Evolutionary conservation across 2,888 invertebrate species (phyloP).

Genomic region (Leucophenga maculata): DNA sequence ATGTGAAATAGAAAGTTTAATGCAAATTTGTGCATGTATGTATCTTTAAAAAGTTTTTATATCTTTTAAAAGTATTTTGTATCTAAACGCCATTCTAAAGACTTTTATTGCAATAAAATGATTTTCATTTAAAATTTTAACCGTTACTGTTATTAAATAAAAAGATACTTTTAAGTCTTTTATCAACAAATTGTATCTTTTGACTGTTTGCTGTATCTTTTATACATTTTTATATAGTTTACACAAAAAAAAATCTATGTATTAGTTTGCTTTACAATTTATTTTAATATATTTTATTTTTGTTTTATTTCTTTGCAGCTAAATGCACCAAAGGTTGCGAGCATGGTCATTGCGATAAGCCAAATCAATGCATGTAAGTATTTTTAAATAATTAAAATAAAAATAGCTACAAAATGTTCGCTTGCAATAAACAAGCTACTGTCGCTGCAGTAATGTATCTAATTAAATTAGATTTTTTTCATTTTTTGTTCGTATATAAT

Average conservation of each 20-base stretch:
- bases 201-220: no score
- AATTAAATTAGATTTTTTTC: slow-evolving; percentile 35
- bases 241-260: no score
- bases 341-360: slow-evolving; percentile 92
- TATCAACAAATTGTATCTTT: no score
- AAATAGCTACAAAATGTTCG: slow-evolving; percentile 17
- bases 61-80: background rate
- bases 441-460: slow-evolving; percentile 27
- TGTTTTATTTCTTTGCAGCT: slow-evolving; percentile 81
- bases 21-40: background rate
- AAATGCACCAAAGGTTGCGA: slow-evolving; percentile 94
- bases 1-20: background rate
- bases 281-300: slow-evolving; percentile 4
- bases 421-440: background rate
- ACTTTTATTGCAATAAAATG: background rate
- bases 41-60: background rate
- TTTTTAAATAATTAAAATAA: slow-evolving; percentile 32
- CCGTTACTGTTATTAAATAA: no score
- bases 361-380: slow-evolving; percentile 97
- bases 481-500: background rate
- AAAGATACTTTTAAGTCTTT: no score
- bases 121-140: no score
- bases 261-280: slow-evolving; percentile 1
- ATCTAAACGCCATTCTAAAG: background rate
- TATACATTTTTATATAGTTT: background rate